A percentile compares a stretch with the other conserved stretches of the same genome.
Conservation (phyloP, 2,888 invertebrate genomes). For the Cephus pulcher region DNA sequence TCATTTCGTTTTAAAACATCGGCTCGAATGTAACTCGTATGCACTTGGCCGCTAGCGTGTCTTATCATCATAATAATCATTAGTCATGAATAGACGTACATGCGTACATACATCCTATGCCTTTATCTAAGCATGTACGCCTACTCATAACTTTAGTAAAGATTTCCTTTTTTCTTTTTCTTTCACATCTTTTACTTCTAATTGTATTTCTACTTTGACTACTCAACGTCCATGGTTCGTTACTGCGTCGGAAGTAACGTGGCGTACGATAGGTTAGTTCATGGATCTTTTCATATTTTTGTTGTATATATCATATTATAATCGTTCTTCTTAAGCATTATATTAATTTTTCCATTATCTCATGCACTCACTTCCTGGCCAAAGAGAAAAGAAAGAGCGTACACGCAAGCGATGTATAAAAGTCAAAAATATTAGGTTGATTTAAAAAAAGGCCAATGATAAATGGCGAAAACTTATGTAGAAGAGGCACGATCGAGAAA, state of each 20-base stretch:
- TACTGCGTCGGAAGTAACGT: conserved; percentile 7
- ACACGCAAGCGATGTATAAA: not conserved
- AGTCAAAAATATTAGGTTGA: not conserved
- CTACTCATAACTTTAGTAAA: conserved; percentile 44
- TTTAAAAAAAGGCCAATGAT: not conserved
- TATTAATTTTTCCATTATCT: not conserved
- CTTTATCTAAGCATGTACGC: not conserved
- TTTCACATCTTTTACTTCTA: conserved; percentile 24
- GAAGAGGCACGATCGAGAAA: not conserved
- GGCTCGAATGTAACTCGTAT: conserved; percentile 8
- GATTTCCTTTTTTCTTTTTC: conserved; percentile 29
- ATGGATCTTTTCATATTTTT: not conserved
- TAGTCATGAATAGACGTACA: not conserved
- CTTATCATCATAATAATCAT: conserved; percentile 16
- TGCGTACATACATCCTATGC: not conserved
- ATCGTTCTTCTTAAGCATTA: not conserved
- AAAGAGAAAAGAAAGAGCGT: not conserved
- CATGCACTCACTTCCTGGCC: not conserved
- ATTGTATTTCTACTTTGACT: conserved; percentile 38
- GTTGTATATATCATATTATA: not conserved
- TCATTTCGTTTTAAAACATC: not conserved
- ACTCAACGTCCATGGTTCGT: conserved; percentile 49
- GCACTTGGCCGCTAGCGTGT: conserved; percentile 45
- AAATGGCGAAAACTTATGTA: not conserved
- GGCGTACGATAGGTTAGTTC: not conserved